Conservation (phyloP, 2,888 invertebrate species). For the Lithodes maja region DNA sequence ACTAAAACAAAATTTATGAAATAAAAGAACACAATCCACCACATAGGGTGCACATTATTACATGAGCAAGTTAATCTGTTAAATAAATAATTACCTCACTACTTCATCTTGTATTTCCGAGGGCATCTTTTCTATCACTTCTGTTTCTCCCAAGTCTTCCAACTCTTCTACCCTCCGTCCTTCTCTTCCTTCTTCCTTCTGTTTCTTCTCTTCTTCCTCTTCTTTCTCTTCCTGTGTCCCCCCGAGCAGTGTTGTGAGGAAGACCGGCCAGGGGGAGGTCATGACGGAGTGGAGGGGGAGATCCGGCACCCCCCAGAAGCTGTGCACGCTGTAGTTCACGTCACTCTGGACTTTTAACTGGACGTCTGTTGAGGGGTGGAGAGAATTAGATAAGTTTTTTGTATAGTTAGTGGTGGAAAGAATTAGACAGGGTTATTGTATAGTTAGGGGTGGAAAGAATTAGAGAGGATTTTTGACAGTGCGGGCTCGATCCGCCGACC, state of each 20-base stretch:
- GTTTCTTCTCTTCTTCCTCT: not conserved
- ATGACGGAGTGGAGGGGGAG: conserved; percentile 43
- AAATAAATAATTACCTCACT: conserved; percentile 22
- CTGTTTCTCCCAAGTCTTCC: conserved; percentile 29
- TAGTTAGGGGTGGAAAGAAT: no score
- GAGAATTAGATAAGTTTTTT: no score
- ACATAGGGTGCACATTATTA: no score
- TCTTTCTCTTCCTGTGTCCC: not conserved
- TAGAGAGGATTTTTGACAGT: no score
- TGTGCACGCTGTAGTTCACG: conserved; percentile 39
- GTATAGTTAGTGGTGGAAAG: no score
- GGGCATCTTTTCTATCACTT: conserved; percentile 30
- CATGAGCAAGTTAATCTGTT: no score
- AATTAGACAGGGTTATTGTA: no score
- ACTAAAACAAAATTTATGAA: no score
- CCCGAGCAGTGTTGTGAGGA: conserved; percentile 12
- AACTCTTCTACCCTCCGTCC: not conserved
- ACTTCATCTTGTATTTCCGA: conserved; percentile 36
- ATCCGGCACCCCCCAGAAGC: conserved; percentile 56
- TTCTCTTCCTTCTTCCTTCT: not conserved
- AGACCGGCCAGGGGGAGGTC: conserved; percentile 48
- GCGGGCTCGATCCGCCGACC: no score
- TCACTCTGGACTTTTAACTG: conserved; percentile 54
- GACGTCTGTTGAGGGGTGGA: no score
- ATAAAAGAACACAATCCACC: no score